Evolutionary conservation across 2,797 vertebrate genomes (phyloP).

Genomic region (Octomys mimax): DNA sequence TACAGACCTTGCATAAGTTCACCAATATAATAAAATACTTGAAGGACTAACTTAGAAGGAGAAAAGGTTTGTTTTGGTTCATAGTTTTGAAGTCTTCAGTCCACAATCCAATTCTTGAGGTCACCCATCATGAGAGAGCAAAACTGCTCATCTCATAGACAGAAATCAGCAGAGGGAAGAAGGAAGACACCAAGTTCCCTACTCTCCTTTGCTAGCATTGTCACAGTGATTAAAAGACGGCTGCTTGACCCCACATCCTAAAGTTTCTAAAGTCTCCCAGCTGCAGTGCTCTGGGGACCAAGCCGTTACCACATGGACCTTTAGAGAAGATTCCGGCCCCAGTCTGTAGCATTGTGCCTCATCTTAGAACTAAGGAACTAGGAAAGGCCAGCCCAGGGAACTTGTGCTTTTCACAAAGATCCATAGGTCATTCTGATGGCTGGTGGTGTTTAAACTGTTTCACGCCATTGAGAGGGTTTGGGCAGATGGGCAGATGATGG

Average conservation of each 20-base stretch:
- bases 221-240: neutral
- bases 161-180: neutral
- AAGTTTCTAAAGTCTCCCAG: neutral
- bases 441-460: constrained; percentile 2
- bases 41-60: neutral
- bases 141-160: neutral
- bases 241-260: neutral
- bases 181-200: neutral
- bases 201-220: neutral
- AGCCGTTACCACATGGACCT: neutral
- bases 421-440: neutral
- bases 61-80: neutral
- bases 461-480: neutral
- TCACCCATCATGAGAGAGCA: neutral
- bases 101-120: neutral
- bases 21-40: neutral
- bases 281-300: neutral
- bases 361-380: neutral
- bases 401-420: neutral
- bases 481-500: neutral
- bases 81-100: neutral
- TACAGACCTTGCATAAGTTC: neutral
- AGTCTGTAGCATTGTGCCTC: neutral
- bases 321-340: neutral
- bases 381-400: neutral